phyloP scores from a whole-genome alignment of 2,797 vertebrate genomes.

The Channa striata region DNA sequence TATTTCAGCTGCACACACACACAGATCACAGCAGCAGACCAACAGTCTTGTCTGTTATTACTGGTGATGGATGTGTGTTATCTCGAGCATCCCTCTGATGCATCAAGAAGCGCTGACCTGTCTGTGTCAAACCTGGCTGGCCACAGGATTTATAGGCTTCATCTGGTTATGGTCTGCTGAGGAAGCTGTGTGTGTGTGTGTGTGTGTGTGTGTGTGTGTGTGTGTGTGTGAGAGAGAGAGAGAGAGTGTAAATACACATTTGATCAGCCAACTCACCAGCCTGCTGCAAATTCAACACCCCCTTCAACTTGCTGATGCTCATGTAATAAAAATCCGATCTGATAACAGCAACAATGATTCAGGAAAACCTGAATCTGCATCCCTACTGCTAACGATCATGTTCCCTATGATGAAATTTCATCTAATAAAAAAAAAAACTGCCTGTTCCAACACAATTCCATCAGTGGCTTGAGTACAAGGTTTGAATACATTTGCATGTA shows the following conservation, averaged over 20 bases:
- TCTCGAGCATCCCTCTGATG: slow-evolving; percentile 72
- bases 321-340: slow-evolving; percentile 39
- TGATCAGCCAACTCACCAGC: slow-evolving; percentile 54
- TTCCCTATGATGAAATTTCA: slow-evolving; percentile 34
- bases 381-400: slow-evolving; percentile 13
- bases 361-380: slow-evolving; percentile 23
- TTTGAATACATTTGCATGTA: slow-evolving; percentile 73
- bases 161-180: slow-evolving; percentile 73
- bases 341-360: slow-evolving; percentile 11
- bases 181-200: slow-evolving; percentile 42
- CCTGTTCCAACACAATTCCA: slow-evolving; percentile 39
- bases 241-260: slow-evolving; percentile 58
- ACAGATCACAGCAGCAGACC: slow-evolving; percentile 46
- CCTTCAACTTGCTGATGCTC: slow-evolving; percentile 27
- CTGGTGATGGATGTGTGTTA: slow-evolving; percentile 81
- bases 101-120: slow-evolving; percentile 77
- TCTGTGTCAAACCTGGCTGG: slow-evolving; percentile 79
- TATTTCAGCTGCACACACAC: slow-evolving; percentile 26
- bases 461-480: slow-evolving; percentile 42
- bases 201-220: slow-evolving; percentile 35
- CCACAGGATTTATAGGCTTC: slow-evolving; percentile 81
- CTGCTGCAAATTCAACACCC: slow-evolving; percentile 40
- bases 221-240: slow-evolving; percentile 4
- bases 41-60: slow-evolving; percentile 72
- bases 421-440: slow-evolving; percentile 13